Evolutionary conservation across 2,113 vertebrate genomes (phyloP).

Genomic region (Struthio camelus): DNA sequence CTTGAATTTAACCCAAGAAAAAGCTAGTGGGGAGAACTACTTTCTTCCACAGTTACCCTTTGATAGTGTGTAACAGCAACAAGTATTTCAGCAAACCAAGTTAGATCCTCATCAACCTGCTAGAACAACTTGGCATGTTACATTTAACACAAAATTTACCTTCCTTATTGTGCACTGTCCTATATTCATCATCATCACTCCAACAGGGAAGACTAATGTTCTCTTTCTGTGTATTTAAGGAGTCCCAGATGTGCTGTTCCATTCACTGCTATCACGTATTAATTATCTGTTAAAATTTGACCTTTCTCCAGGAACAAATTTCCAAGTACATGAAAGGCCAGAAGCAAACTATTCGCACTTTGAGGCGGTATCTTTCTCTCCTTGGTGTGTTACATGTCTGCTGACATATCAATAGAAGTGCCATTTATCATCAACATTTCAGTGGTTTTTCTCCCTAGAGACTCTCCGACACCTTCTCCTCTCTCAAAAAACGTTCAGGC

Average conservation of each 20-base stretch:
- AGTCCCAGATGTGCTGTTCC: background rate
- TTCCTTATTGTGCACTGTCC: background rate
- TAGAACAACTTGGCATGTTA: background rate
- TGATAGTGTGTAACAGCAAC: background rate
- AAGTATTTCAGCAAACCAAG: background rate
- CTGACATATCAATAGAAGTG: background rate
- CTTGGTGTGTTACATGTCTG: background rate
- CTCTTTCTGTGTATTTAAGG: background rate
- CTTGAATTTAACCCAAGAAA: background rate
- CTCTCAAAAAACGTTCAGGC: background rate
- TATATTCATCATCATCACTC: background rate
- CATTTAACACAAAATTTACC: background rate
- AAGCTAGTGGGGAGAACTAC: background rate
- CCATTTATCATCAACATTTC: background rate
- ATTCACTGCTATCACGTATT: background rate
- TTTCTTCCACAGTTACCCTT: background rate
- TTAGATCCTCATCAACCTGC: background rate
- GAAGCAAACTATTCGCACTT: background rate
- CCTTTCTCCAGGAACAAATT: background rate
- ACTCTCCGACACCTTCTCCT: background rate
- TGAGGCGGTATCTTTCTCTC: background rate
- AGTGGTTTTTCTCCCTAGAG: background rate
- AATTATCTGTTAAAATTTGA: background rate
- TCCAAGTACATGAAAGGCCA: background rate
- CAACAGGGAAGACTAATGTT: background rate